Percentiles rank a stretch among this genome's conserved stretches.
These are phyloP conservation scores for Tetrao urogallus DNA, from an alignment of 2,113 vertebrate genomes.

Conservation along the genomic window DNA sequence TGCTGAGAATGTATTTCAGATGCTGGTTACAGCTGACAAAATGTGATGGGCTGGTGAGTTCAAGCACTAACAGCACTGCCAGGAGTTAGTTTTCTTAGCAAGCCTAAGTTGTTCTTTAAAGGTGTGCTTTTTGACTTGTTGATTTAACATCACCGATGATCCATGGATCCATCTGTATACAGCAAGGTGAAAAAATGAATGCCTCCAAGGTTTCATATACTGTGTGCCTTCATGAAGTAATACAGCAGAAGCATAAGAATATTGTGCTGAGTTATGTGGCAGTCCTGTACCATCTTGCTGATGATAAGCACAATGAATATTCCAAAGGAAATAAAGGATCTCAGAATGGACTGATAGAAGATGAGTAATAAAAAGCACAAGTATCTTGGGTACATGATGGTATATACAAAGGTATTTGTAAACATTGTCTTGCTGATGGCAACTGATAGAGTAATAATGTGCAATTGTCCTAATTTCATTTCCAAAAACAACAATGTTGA, in stretches of 20 bases:
- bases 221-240: not conserved
- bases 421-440: not conserved
- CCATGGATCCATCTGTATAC: not conserved
- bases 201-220: not conserved
- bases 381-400: fast-evolving
- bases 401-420: not conserved
- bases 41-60: not conserved
- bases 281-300: not conserved
- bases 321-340: not conserved
- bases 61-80: not conserved
- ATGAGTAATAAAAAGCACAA: not conserved
- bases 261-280: not conserved
- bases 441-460: not conserved
- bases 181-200: not conserved
- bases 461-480: not conserved
- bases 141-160: not conserved
- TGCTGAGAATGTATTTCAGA: not conserved
- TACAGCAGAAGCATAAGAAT: not conserved
- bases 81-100: not conserved
- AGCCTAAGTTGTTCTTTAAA: not conserved
- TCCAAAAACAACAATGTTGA: not conserved
- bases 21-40: not conserved
- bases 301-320: not conserved
- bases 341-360: not conserved
- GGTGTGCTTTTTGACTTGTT: not conserved